A percentile compares a stretch with the other conserved stretches of the same genome.
Conservation (phyloP, 2,113 vertebrate species). For the Pseudolaguvia tuberculata region DNA sequence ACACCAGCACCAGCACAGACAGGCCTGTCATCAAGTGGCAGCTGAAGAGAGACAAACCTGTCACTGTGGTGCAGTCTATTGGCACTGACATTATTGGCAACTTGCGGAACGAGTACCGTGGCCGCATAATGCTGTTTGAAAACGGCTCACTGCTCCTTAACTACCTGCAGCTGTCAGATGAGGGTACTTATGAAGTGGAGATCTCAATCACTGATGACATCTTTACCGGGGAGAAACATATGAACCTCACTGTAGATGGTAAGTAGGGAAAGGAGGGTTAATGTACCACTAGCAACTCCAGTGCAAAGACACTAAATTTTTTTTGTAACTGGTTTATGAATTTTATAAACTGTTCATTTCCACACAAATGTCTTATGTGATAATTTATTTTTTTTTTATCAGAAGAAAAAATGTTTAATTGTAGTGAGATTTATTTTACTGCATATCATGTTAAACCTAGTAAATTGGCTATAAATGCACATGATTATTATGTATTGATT, state of each 20-base stretch:
- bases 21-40: conserved; percentile 95
- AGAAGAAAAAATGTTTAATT: no score
- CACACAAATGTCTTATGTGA: no score
- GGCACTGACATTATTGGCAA: conserved; percentile 91
- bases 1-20: conserved; percentile 82
- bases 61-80: conserved; percentile 91
- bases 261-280: conserved; percentile 44
- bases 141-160: conserved; percentile 91
- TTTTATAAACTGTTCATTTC: no score
- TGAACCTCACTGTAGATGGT: conserved; percentile 93
- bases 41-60: conserved; percentile 79
- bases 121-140: conserved; percentile 87
- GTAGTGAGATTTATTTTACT: no score
- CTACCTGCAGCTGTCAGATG: conserved; percentile 79
- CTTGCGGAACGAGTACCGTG: conserved; percentile 81
- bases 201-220: conserved; percentile 94
- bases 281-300: not conserved
- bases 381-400: no score
- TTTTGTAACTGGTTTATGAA: no score
- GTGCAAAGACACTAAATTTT: not conserved
- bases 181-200: conserved; percentile 89
- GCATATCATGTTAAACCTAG: no score
- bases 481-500: no score
- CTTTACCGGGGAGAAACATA: conserved; percentile 86
- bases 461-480: no score